Percentiles rank a stretch among this genome's conserved stretches.
Evolutionary conservation across 2,888 invertebrate species (phyloP).

Genomic region (Aleiodes testaceus): DNA sequence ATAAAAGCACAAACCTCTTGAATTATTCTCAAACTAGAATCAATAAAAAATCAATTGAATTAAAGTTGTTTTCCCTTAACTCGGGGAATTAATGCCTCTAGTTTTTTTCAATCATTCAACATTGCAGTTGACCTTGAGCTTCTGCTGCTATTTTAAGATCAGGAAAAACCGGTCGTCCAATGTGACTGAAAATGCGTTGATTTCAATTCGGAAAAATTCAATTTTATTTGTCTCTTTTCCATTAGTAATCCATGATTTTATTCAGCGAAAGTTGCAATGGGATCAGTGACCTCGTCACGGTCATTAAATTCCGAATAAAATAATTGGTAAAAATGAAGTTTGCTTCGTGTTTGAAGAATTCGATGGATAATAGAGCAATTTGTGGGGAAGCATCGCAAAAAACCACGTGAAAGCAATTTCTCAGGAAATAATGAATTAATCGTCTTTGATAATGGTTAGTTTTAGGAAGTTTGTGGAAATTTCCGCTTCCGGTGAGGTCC

Average conservation of each 20-base stretch:
- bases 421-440: neutral
- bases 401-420: neutral
- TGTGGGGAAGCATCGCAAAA: neutral
- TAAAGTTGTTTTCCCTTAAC: neutral
- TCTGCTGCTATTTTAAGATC: neutral
- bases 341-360: neutral
- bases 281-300: no score
- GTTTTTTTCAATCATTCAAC: neutral
- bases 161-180: neutral
- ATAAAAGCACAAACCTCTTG: neutral
- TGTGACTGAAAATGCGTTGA: neutral
- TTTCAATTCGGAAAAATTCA: neutral
- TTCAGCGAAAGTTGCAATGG: no score
- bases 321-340: neutral
- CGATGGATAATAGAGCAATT: neutral
- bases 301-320: neutral
- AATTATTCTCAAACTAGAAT: neutral
- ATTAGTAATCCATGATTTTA: neutral
- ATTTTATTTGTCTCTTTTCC: neutral
- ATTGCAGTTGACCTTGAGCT: constrained; percentile 15
- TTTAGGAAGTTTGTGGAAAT: neutral
- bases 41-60: neutral
- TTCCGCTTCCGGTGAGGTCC: neutral
- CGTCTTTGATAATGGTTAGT: neutral
- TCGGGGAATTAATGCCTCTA: neutral